These are phyloP conservation scores for Yoshiicerus persimilis DNA, from an alignment of 1,140 invertebrate genomes.

Conservation along the genomic window DNA sequence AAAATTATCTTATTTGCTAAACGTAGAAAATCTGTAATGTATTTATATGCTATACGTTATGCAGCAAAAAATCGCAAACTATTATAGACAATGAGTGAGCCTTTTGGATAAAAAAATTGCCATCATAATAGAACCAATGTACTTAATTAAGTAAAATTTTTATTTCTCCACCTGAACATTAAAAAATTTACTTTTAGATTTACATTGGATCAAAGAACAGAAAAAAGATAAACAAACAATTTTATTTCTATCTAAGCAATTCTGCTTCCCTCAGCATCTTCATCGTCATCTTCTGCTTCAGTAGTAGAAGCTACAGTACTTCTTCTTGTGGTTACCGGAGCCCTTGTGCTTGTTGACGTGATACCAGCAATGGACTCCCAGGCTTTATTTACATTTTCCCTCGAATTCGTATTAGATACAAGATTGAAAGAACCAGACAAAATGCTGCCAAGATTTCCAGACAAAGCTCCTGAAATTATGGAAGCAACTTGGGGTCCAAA, in stretches of 20 bases:
- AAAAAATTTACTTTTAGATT: no score
- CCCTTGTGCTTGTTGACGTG: neutral
- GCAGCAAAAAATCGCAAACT: no score
- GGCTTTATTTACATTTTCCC: conserved; percentile 8
- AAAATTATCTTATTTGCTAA: no score
- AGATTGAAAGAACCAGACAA: conserved; percentile 29
- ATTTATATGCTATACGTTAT: no score
- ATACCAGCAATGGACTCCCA: conserved; percentile 13
- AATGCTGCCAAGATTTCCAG: conserved; percentile 21
- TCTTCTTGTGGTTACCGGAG: neutral
- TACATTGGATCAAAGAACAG: no score
- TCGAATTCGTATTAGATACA: neutral
- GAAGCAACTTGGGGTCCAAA: conserved; percentile 25
- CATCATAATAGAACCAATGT: no score
- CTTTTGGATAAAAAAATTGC: no score
- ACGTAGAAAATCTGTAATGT: no score
- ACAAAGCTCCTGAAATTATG: conserved; percentile 24
- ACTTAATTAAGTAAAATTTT: no score
- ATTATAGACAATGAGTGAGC: no score
- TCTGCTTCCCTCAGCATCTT: neutral
- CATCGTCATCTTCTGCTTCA: neutral
- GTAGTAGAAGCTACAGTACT: neutral
- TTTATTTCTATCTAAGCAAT: neutral
- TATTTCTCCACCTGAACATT: no score
- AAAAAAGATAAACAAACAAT: neutral